Percentiles rank a stretch among this genome's conserved stretches.
Conservation (phyloP, 2,113 vertebrate species). For the Lepidothrix coronata region DNA sequence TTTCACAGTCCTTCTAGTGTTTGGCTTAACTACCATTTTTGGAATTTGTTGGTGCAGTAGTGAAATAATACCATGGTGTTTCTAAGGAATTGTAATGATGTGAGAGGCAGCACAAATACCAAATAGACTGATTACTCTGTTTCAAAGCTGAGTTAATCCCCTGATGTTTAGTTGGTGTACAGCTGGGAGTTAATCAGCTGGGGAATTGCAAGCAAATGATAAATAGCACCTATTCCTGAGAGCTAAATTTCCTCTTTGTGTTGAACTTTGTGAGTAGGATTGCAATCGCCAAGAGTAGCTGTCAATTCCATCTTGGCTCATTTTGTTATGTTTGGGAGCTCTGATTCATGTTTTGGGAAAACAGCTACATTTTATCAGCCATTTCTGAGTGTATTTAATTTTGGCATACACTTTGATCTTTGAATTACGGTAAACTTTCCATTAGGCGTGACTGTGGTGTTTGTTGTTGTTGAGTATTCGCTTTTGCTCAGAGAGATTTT, state of each 20-base stretch:
- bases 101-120: neutral
- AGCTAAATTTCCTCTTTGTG: neutral
- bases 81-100: neutral
- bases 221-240: neutral
- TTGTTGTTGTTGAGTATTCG: neutral
- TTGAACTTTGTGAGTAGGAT: neutral
- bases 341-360: neutral
- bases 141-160: neutral
- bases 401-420: neutral
- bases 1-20: neutral
- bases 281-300: neutral
- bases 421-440: neutral
- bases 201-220: neutral
- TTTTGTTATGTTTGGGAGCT: slow-evolving; percentile 3
- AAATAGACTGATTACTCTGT: neutral
- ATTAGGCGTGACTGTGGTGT: neutral
- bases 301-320: neutral
- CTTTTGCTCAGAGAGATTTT: neutral
- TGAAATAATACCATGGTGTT: neutral
- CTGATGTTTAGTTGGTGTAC: neutral
- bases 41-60: neutral
- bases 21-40: neutral
- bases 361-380: neutral
- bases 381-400: neutral
- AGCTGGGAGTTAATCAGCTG: neutral